These are phyloP conservation scores for Ennomos fuscantarius DNA, from an alignment of 2,888 invertebrate species.

Conservation along the genomic window DNA sequence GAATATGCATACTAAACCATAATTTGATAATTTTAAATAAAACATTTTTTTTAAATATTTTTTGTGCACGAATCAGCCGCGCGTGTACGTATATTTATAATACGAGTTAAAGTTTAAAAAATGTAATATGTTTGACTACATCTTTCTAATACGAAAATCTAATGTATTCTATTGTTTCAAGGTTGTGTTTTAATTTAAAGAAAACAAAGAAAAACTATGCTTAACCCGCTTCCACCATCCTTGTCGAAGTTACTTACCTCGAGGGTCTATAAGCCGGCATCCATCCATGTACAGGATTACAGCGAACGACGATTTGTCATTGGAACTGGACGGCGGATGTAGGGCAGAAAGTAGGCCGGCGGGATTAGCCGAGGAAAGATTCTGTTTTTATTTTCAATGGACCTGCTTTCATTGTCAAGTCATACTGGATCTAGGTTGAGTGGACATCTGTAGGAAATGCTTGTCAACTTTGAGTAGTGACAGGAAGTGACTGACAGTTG, in stretches of 20 bases:
- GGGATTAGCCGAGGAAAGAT: conserved; percentile 9
- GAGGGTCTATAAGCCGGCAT: conserved; percentile 7
- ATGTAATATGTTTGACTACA: too few relatives aligned
- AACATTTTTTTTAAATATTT: too few relatives aligned
- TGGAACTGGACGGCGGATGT: conserved; percentile 17
- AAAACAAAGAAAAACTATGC: too few relatives aligned
- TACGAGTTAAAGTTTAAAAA: too few relatives aligned
- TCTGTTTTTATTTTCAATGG: conserved; percentile 19
- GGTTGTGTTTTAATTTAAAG: too few relatives aligned
- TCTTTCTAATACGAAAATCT: too few relatives aligned
- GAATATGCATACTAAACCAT: too few relatives aligned
- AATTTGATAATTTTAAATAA: too few relatives aligned
- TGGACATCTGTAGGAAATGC: conserved; percentile 17
- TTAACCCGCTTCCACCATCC: conserved; percentile 7
- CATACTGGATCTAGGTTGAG: conserved; percentile 15
- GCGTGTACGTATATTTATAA: too few relatives aligned
- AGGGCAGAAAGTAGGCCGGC: conserved; percentile 19
- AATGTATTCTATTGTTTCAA: too few relatives aligned
- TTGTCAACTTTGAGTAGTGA: conserved; percentile 7
- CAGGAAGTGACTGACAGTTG: conserved; percentile 14
- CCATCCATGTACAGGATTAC: conserved; percentile 23
- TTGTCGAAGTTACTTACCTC: conserved; percentile 11
- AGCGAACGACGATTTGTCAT: conserved; percentile 23
- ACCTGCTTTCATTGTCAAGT: conserved; percentile 13
- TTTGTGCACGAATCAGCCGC: too few relatives aligned